These are phyloP conservation scores for Endotricha flammealis DNA, from an alignment of 2,888 invertebrate species.

Conservation along the genomic window DNA sequence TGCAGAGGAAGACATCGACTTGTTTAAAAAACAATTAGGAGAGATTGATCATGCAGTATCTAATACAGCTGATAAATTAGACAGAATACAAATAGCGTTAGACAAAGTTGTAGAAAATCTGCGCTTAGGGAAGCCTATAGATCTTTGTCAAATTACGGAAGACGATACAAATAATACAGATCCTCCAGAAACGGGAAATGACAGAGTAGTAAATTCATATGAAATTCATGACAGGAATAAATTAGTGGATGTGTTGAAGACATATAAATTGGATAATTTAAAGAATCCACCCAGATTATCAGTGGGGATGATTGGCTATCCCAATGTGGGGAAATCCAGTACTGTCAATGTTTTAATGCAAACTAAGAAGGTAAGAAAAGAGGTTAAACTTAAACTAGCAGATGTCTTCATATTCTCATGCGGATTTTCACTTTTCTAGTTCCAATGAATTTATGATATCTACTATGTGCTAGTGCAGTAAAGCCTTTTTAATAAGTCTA, in stretches of 20 bases:
- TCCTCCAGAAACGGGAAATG: slow-evolving; percentile 13
- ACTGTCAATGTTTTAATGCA: slow-evolving; percentile 96
- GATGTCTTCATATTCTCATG: too few species aligned
- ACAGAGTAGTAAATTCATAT: slow-evolving; percentile 66
- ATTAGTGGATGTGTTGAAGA: slow-evolving; percentile 84
- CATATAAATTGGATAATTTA: slow-evolving; percentile 56
- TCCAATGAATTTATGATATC: too few species aligned
- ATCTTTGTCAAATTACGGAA: slow-evolving; percentile 29
- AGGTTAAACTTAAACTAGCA: too few species aligned
- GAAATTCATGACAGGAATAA: slow-evolving; percentile 82
- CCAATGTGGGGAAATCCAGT: slow-evolving; percentile 99
- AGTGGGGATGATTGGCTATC: slow-evolving; percentile 98
- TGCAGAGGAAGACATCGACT: slow-evolving; percentile 60
- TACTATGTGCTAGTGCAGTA: too few species aligned
- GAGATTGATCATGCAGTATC: slow-evolving; percentile 75
- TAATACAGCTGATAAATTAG: slow-evolving; percentile 74
- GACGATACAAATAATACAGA: slow-evolving; percentile 16
- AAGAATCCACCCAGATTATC: slow-evolving; percentile 81
- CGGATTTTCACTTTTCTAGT: too few species aligned
- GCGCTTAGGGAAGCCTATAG: slow-evolving; percentile 51
- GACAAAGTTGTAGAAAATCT: slow-evolving; percentile 58
- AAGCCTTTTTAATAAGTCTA: too few species aligned
- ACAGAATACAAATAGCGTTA: slow-evolving; percentile 72
- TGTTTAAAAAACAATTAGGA: slow-evolving; percentile 69
- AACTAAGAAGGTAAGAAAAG: slow-evolving; percentile 82